Evolutionary conservation across 2,113 vertebrate species (phyloP).

Genomic region (rabbit (Oryctolagus cuniculus)): mOryCun1.1 NC_091435.1:140153001-140153500

Average conservation of each 20-base stretch:
- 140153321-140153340: neutral
- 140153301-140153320: neutral
- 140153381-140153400: neutral
- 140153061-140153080: neutral
- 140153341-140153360: fast-evolving
- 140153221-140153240: neutral
- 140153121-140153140: neutral
- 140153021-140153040: neutral
- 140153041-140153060: neutral
- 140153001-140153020: too few species aligned
- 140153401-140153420: neutral
- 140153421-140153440: neutral
- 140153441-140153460: neutral
- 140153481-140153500: neutral
- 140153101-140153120: neutral
- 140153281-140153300: neutral
- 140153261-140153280: neutral
- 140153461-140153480: neutral
- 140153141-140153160: neutral
- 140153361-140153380: neutral
- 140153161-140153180: neutral
- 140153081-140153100: neutral
- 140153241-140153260: neutral
- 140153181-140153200: too few species aligned
- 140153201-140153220: neutral